These are phyloP conservation scores for Spea bombifrons DNA, from an alignment of 2,113 vertebrate genomes.

Conservation along the genomic window DNA sequence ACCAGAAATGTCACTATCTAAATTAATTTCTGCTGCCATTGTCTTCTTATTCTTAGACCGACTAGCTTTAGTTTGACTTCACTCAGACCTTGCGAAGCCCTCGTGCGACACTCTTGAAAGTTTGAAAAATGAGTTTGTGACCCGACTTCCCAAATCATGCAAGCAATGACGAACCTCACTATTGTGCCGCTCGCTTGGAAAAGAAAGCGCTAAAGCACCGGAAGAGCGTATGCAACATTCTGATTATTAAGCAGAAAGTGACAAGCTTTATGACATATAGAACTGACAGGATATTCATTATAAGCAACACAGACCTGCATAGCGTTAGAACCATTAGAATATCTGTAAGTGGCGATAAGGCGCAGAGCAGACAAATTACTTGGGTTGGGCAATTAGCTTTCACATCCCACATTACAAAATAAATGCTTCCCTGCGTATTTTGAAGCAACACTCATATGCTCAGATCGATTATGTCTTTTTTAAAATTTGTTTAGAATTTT, in stretches of 20 bases:
- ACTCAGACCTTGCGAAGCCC: conserved; percentile 30
- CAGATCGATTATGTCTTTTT: no score
- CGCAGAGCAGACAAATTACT: no score
- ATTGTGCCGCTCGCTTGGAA: conserved; percentile 19
- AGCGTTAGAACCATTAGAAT: not conserved
- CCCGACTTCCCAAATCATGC: conserved; percentile 34
- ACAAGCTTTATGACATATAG: not conserved
- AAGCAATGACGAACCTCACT: conserved; percentile 28
- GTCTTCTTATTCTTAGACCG: not conserved
- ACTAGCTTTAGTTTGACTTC: conserved; percentile 32
- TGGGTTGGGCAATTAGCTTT: no score
- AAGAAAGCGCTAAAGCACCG: not conserved
- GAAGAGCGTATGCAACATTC: conserved; percentile 26
- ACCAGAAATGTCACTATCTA: conserved; percentile 37
- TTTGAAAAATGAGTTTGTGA: conserved; percentile 30
- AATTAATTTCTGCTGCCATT: conserved; percentile 39
- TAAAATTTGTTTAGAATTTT: no score
- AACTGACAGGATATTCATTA: not conserved
- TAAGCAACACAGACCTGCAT: not conserved
- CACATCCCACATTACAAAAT: no score
- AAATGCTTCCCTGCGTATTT: no score
- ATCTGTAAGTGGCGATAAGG: not conserved
- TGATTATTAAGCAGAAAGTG: not conserved
- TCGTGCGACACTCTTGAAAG: conserved; percentile 25
- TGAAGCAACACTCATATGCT: no score